These are phyloP conservation scores for Margarornis squamiger DNA, from an alignment of 2,797 vertebrate species.

Conservation along the genomic window DNA sequence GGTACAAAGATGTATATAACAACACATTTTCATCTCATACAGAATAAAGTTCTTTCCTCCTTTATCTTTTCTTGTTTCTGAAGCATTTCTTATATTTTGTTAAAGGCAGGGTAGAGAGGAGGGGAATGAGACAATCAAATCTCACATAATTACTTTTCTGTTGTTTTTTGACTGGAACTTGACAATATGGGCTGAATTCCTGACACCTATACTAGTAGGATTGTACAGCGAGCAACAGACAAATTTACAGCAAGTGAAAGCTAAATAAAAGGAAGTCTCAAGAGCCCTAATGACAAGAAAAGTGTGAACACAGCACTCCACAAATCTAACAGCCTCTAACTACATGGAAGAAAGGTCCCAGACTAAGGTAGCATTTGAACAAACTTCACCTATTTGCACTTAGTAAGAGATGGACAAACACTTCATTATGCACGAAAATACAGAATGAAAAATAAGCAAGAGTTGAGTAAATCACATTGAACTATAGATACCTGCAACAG, in stretches of 20 bases:
- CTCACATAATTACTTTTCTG: not conserved
- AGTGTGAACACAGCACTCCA: not conserved
- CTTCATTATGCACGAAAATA: not conserved
- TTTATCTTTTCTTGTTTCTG: not conserved
- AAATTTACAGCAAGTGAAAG: not conserved
- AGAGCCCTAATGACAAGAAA: not conserved
- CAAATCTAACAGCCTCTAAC: not conserved
- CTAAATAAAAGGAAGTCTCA: not conserved
- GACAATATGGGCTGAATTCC: not conserved
- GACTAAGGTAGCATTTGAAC: not conserved
- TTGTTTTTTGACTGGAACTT: not conserved
- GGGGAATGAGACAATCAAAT: not conserved
- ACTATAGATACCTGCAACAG: not conserved
- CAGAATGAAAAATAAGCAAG: not conserved
- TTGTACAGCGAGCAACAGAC: not conserved
- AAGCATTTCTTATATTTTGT: not conserved
- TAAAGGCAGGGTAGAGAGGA: not conserved
- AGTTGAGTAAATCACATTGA: not conserved
- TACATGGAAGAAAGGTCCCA: not conserved
- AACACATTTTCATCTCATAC: not conserved
- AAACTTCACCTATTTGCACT: not conserved
- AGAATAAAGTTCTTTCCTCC: not conserved
- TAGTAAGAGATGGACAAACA: not conserved
- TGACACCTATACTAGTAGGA: not conserved
- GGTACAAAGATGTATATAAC: not conserved